Conservation (phyloP, 2,888 invertebrate species). For the Archips crataeganus region DNA sequence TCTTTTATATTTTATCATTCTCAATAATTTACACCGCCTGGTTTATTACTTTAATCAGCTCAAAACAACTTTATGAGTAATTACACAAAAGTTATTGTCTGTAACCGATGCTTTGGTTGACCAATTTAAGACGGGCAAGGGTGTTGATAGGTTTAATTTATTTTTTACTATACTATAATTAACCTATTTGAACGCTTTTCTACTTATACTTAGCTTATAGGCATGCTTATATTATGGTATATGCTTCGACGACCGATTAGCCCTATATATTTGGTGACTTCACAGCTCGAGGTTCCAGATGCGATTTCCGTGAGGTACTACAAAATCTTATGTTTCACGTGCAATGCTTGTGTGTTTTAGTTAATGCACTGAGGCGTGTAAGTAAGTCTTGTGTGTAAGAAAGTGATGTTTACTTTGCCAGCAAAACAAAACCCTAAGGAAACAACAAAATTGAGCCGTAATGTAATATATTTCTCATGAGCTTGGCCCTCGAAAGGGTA, state of each 20-base stretch:
- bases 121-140: not conserved
- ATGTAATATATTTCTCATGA: conserved; percentile 16
- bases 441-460: conserved; percentile 26
- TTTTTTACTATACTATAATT: not conserved
- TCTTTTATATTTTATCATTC: conserved; percentile 2
- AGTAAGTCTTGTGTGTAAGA: not conserved
- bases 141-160: not conserved
- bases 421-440: conserved; percentile 19
- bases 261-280: not conserved
- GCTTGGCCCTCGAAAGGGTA: conserved; percentile 21
- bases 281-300: not conserved
- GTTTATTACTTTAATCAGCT: conserved; percentile 16
- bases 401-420: conserved; percentile 3
- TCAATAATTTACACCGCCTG: conserved; percentile 10
- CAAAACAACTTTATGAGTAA: conserved; percentile 7
- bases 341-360: not conserved
- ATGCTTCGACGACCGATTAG: not conserved
- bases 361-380: not conserved
- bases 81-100: not conserved
- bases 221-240: not conserved
- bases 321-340: not conserved
- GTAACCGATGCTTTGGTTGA: not conserved
- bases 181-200: not conserved
- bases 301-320: not conserved
- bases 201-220: not conserved